Base-by-base conservation (phyloP, 2,113 vertebrate species). In the Lamprotornis superbus region DNA sequence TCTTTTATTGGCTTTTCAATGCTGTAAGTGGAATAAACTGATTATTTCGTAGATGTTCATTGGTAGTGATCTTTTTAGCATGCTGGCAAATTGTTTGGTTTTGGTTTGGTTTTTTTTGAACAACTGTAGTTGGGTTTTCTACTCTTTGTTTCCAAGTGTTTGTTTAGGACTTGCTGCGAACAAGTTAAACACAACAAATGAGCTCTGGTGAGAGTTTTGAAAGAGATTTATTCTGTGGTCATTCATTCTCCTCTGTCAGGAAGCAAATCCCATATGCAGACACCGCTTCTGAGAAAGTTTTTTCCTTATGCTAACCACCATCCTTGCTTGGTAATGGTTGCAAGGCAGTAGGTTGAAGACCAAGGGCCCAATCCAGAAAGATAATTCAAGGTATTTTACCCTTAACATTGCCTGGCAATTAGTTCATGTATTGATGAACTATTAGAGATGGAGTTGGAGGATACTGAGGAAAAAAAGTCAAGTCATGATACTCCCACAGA, bases 111-210 rank as follows among this genome's bases (percentile, higher is more conserved):
- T 12, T 83, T 89, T 90, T 74, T 33, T 77, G 15, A 83, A 71
- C 8, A 56, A 12, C 40, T 80, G 7, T 33, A 44, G 14, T 16
- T 77, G 71, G 16, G 20, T 69, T 96, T 94, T 96, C 63, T 61
- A 93, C 82, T 90, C 67, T 90, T 90, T 91, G 90, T 93, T 92
- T 95, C 50, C 4, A 1, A 88, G 47, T 31, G 25, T 71, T 39
- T 89, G 44, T 83, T 90, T 83, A 90, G 89, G 60, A 90, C 67
- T 92, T 92, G 74, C 53, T 96, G 93, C 95, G 95, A 92, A 95
- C 5, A 89, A 95, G 57, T 76, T 82, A 87, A 95, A 91, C 37
- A 65, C 87, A 95, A 92, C 57, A 91, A 95, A 95, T 78, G 61
- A 92, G 69, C 59, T 89, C 93, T 94, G 53, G 81, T 82, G 44